Evolutionary conservation across 1,140 invertebrate genomes (phyloP).

Genomic region (Cotesia glomerata): DNA sequence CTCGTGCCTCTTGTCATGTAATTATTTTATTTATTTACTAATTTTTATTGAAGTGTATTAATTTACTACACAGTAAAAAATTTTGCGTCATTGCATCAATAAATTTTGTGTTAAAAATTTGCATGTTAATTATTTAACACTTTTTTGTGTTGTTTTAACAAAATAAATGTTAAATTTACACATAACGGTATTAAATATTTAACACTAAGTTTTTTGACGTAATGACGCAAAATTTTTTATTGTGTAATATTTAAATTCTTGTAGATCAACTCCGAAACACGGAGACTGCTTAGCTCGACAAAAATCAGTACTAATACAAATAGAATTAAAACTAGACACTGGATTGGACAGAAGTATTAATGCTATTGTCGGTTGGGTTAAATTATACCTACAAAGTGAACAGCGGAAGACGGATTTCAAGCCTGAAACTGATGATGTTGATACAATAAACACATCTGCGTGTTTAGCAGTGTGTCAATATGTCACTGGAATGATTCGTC

Average conservation of each 20-base stretch:
- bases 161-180: too few species aligned
- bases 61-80: not conserved
- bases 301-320: slow-evolving; percentile 82
- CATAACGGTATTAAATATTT: too few species aligned
- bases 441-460: slow-evolving; percentile 79
- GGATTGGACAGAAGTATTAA: slow-evolving; percentile 88
- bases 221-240: too few species aligned
- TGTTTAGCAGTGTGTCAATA: slow-evolving; percentile 88
- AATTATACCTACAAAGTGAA: slow-evolving; percentile 87
- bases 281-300: slow-evolving; percentile 88
- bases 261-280: slow-evolving; percentile 86
- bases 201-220: too few species aligned
- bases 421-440: slow-evolving; percentile 81
- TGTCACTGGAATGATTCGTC: slow-evolving; percentile 76
- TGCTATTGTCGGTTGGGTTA: slow-evolving; percentile 90
- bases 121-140: too few species aligned
- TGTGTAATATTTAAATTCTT: slow-evolving; percentile 41
- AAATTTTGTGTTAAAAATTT: too few species aligned
- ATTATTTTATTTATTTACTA: slow-evolving; percentile 43
- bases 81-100: too few species aligned
- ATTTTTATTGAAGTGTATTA: slow-evolving; percentile 7
- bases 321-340: slow-evolving; percentile 90
- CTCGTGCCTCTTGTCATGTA: slow-evolving; percentile 88
- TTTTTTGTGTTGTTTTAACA: too few species aligned
- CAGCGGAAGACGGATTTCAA: slow-evolving; percentile 97